These are phyloP conservation scores for Hydriomena furcata DNA, from an alignment of 2,888 invertebrate genomes.

Conservation along the genomic window DNA sequence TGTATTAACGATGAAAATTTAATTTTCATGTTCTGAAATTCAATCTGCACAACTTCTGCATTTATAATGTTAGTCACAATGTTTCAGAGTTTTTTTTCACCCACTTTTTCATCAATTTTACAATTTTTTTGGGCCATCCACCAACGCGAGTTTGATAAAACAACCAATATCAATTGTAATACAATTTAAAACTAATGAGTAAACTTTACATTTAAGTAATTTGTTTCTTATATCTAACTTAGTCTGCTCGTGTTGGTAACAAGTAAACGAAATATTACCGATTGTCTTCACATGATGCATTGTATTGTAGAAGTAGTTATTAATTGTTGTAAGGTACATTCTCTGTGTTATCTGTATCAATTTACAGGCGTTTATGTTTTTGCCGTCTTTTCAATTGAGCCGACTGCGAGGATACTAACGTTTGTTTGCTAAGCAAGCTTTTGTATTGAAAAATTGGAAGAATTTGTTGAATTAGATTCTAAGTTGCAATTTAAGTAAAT, in stretches of 20 bases:
- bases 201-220: not conserved
- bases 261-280: constrained; percentile 29
- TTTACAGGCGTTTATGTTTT: constrained; percentile 29
- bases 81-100: constrained; percentile 10
- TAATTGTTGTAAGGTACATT: constrained; percentile 57
- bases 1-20: constrained; percentile 49
- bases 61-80: constrained; percentile 58
- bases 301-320: constrained; percentile 48
- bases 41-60: constrained; percentile 65
- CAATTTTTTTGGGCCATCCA: constrained; percentile 2
- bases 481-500: constrained; percentile 60
- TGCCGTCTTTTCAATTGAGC: constrained; percentile 6
- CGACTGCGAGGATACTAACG: constrained; percentile 27
- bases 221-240: not conserved
- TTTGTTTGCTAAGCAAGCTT: constrained; percentile 59
- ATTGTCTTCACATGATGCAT: constrained; percentile 29
- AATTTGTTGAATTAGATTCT: constrained; percentile 57
- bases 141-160: constrained; percentile 13
- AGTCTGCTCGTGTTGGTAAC: constrained; percentile 16
- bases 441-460: constrained; percentile 49
- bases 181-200: no score
- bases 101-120: constrained; percentile 29
- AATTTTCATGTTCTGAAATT: constrained; percentile 50
- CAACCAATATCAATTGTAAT: not conserved
- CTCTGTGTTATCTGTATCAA: constrained; percentile 49